Evolutionary conservation across 2,888 invertebrate species (phyloP), one percentile per base, ranked within the genome.

Genomic region (Pilophorus perplexus): DNA sequence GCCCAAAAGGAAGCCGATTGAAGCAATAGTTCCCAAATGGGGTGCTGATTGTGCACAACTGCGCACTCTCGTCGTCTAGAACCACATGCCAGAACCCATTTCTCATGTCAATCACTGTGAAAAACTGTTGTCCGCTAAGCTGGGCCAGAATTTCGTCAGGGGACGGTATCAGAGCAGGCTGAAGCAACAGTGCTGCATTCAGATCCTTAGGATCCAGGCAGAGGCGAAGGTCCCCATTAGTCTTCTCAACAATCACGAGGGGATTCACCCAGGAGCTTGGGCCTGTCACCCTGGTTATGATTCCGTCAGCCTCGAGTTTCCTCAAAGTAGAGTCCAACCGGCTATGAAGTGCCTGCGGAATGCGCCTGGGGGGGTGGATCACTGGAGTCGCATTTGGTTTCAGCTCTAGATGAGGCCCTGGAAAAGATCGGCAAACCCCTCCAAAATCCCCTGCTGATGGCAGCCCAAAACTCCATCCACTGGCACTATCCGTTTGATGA

Each of bases 231-330:
- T 70, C 69, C 4, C 67, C 66, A 23, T 68, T 70, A 6, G 66
- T 67, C 44, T 72, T 72, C 38, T 54, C 25, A 3, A 67, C 59
- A 4, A 72, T 27, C 16, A 72, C 57, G 16, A 71, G 14, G n/a
- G 67, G 65, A 54, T 68, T 71, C 3, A 69, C 69, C 72, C 71
- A 73, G 4, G 71, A 70, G 6, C 66, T 69, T 5, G 72, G 72
- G 40, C 67, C 64, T 18, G 68, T 67, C 1, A 72, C 70, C 52
- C 66, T 65, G 14, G 27, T 48, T 6, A 73, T 70, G 1, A 72
- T 48, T 10, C 38, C 67, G 1, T 67, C 33, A 16, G 33, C 16
- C 62, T 59, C 68, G 68, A 71, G 57, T 22, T 68, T 25, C 8
- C 68, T 48, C n/a, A 72, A 52, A 40, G 52, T 54, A 3, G 68